Evolutionary conservation across 2,888 invertebrate genomes (phyloP), one percentile per base, ranked within the genome.

Genomic region (Volucella inflata): DNA sequence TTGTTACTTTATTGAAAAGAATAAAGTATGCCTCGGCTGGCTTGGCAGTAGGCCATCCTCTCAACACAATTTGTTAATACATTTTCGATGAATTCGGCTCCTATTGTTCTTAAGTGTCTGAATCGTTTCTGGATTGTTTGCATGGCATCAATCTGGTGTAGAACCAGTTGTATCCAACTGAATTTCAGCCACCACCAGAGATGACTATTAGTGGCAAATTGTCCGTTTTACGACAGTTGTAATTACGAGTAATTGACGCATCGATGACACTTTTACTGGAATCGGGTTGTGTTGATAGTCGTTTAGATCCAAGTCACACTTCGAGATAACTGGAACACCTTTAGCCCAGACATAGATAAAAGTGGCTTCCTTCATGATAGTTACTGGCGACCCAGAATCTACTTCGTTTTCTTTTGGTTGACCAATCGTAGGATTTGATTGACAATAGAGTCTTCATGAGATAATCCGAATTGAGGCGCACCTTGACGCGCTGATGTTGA

Each of bases 131-230:
- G n/a, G n/a, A n/a, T n/a, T n/a, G n/a, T n/a, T n/a, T n/a, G n/a
- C n/a, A n/a, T n/a, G n/a, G n/a, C n/a, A n/a, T n/a, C n/a, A n/a
- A n/a, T n/a, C n/a, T n/a, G n/a, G n/a, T n/a, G 1, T 70, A 46
- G 46, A 87, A 75, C 67, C 81, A 85, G 55, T 87, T 78, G 17
- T 76, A 80, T 17, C 70, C 81, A 36, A 87, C 36, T 50, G 84
- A 60, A 71, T 78, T 59, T 42, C 68, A 50, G n/a, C 78, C 59
- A 14, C 62, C 42, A 1, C 72, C 87, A 50, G 59, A 21, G 9
- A 76, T 71, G n/a, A 88, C 55, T 17, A 85, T 36, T 14, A 87
- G 36, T 11, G 84, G 87, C 36, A 64, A 12, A 44, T 64, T 65
- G 16, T 53, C 46, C 42, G 53, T 53, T 57, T 57, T 65, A 57